These are phyloP conservation scores for Mesoligia furuncula DNA, from an alignment of 2,888 invertebrate genomes.

Conservation along the genomic window DNA sequence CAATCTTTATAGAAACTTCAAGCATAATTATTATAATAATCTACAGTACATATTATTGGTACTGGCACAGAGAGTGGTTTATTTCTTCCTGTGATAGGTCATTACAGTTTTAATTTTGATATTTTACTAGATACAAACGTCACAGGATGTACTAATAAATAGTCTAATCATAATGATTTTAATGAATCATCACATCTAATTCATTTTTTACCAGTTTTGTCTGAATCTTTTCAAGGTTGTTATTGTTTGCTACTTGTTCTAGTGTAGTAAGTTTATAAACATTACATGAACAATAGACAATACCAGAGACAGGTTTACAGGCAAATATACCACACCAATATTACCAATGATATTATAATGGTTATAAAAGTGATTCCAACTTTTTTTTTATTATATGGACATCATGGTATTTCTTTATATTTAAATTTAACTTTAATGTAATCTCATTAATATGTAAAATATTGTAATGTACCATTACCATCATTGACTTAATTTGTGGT, in stretches of 20 bases:
- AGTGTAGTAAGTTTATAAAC: neutral
- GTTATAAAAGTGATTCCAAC: neutral
- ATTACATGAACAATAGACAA: neutral
- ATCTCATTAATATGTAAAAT: conserved; percentile 26
- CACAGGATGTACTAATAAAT: neutral
- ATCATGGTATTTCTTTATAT: conserved; percentile 2
- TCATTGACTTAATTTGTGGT: conserved; percentile 13
- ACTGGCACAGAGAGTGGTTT: neutral
- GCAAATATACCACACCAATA: neutral
- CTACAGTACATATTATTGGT: neutral
- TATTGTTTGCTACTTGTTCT: neutral
- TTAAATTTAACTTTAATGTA: conserved; percentile 16
- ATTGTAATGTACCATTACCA: conserved; percentile 18
- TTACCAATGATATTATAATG: neutral
- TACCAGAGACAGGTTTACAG: neutral
- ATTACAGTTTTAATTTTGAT: neutral
- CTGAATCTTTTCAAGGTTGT: conserved; percentile 19
- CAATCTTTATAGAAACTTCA: neutral
- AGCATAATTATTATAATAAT: neutral
- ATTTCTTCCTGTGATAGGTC: neutral
- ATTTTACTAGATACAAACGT: neutral
- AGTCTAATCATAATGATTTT: conserved; percentile 7
- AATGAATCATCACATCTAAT: conserved; percentile 26
- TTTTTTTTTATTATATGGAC: neutral
- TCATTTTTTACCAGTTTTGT: neutral